Evolutionary conservation across 2,888 invertebrate genomes (phyloP), one percentile per base, ranked within the genome.

Genomic region (Listrodromus nycthemerus): DNA sequence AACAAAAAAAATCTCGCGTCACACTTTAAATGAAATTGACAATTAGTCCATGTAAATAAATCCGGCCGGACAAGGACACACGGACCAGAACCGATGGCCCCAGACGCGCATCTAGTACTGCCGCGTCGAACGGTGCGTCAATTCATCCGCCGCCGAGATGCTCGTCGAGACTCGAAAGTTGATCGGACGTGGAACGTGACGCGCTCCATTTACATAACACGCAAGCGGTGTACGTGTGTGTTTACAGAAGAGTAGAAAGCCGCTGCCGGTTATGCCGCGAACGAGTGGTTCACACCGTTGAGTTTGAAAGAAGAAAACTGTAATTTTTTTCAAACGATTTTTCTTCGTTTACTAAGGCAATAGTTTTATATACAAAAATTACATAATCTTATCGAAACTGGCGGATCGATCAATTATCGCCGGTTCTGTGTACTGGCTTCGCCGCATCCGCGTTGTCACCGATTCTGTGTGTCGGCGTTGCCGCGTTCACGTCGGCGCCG

Each of bases 361-460:
- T 13, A 33, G 27, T 10, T 77, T 76, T 85, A 85, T 85, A 65
- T 85, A 85, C 85, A 85, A 83, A 85, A 83, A 70, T 77, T 83
- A 77, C 63, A 85, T 19, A 55, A 58, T 58, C 24, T 70, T 30
- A 27, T 41, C 5, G 65, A 19, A 19, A 48, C 8, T 0, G 41
- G 16, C 19, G 24, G 50, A 30, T 30, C 7, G n/a, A 52, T 83
- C 52, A 81, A 50, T 78, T 61, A 2, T 79, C 75, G 6, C 48
- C 27, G 33, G 83, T 83, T 74, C 80, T 50, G 2, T 19, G 19
- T 48, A 50, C 48, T 55, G 52, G 55, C 78, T 82, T 55, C 21
- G 21, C 10, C 4, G 21, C 21, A 10, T 24, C 55, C 21, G 24
- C 8, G 55, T 4, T 3, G 16, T 45, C 16, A 2, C 37, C 37